Base-by-base conservation (phyloP, 2,797 vertebrate genomes). In the Chelon labrosus region DNA sequence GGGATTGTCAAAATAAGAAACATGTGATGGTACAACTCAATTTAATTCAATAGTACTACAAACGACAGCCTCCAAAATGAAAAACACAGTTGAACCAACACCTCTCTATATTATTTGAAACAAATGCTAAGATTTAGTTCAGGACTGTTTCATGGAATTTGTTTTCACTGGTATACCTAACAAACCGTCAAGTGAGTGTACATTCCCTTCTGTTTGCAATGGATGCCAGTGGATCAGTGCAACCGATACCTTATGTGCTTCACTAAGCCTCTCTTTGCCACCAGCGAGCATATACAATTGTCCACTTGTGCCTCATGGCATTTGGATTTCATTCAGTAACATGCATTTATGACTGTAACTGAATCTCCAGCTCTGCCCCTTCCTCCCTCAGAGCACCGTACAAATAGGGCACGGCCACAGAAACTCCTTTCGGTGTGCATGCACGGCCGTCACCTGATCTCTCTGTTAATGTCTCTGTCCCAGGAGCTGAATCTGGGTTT, bases 401-500 rank as follows among this genome's bases (percentile, higher is more conserved):
- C 65, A 90, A 87, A 76, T 73, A 71, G 79, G 54, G 63, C 60
- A 85, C 31, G 10, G 41, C 3, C 41, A 90, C 79, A 79, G 70
- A 85, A 73, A 58, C 66, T 62, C 46, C 67, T 80, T 72, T 73
- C 69, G 67, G 62, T 79, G 47, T 65, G 59, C 79, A 74, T 71
- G 22, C 64, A 47, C 8, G 0, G 20, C 82, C 12, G 86, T 89
- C 73, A 92, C 70, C 70, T 67, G 85, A 93, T 87, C 85, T 77
- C 68, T 84, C n/a, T 84, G 54, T 80, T 75, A 73, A 70, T 65
- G 44, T 86, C 72, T 91, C 76, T 76, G 54, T 90, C 60, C 60
- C 65, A 93, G 94, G 88, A 91, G 69, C 85, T 92, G 87, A 94
- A 91, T 83, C 84, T 6, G 37, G 80, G 85, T 83, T 91, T 93